Conservation (phyloP, 2,888 invertebrate species). For the Scotopteryx bipunctaria region DNA sequence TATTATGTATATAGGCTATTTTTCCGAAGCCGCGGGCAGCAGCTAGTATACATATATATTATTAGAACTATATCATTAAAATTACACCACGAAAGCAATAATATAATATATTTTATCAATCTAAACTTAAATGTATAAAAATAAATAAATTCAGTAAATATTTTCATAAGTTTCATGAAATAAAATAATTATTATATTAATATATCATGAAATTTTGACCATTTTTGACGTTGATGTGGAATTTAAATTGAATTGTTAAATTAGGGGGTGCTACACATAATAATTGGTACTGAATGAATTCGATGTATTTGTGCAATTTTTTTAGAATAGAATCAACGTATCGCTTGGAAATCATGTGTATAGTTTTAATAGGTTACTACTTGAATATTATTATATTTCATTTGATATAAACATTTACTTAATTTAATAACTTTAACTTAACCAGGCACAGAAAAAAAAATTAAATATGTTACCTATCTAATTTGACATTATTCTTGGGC, state of each 20-base stretch:
- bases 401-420: not conserved
- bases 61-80: too few relatives aligned
- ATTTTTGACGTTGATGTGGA: conserved; percentile 15
- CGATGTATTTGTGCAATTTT: conserved; percentile 26
- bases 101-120: too few relatives aligned
- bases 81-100: too few relatives aligned
- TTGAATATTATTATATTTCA: conserved; percentile 12
- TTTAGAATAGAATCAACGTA: conserved; percentile 20
- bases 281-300: conserved; percentile 22
- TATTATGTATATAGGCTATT: too few relatives aligned
- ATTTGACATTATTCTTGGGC: too few relatives aligned
- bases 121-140: too few relatives aligned
- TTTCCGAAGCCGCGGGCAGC: too few relatives aligned
- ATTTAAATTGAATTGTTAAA: conserved; percentile 4
- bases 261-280: conserved; percentile 22
- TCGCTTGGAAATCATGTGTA: conserved; percentile 16
- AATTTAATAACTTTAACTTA: too few relatives aligned
- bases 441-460: too few relatives aligned
- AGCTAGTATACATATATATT: too few relatives aligned
- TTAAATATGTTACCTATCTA: too few relatives aligned
- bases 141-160: not conserved
- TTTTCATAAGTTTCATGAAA: not conserved
- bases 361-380: conserved; percentile 4
- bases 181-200: not conserved
- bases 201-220: conserved; percentile 15